Conservation (phyloP, 2,113 vertebrate genomes). For the Chelonoidis abingdonii region DNA sequence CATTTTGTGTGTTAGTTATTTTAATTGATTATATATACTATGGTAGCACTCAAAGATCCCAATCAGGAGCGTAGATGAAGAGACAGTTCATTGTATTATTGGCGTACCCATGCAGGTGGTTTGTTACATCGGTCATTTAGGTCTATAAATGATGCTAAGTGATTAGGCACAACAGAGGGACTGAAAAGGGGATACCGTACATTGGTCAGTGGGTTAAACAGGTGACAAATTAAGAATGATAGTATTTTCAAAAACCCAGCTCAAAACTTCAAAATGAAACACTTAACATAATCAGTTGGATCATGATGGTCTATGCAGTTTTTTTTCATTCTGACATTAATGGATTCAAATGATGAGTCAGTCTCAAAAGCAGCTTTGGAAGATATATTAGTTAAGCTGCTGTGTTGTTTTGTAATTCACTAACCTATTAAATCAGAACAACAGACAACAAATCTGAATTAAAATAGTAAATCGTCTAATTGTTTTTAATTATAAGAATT, state of each 20-base stretch:
- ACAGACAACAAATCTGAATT: slow-evolving; percentile 45
- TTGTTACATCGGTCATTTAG: not conserved
- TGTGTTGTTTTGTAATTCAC: not conserved
- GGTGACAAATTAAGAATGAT: not conserved
- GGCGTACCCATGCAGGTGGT: not conserved
- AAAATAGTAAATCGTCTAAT: slow-evolving; percentile 48
- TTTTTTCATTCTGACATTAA: slow-evolving; percentile 24
- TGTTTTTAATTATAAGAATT: slow-evolving; percentile 43
- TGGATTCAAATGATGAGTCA: slow-evolving; percentile 25
- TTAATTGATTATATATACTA: not conserved
- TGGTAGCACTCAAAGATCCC: not conserved
- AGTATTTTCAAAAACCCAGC: not conserved
- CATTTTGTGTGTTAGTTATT: not conserved
- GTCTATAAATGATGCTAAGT: not conserved
- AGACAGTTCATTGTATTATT: not conserved
- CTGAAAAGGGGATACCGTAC: not conserved
- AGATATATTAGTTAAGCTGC: not conserved
- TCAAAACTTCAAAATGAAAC: slow-evolving; percentile 14
- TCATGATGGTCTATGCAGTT: not conserved
- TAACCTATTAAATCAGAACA: slow-evolving; percentile 28
- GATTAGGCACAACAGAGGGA: not conserved
- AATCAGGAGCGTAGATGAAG: not conserved
- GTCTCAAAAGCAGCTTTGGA: slow-evolving; percentile 9
- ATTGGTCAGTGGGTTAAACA: not conserved
- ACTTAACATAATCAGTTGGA: not conserved